Percentiles rank a stretch among this genome's conserved stretches.
phyloP scores from a whole-genome alignment of 2,888 invertebrate genomes.

The Platerodrilus igneus region DNA sequence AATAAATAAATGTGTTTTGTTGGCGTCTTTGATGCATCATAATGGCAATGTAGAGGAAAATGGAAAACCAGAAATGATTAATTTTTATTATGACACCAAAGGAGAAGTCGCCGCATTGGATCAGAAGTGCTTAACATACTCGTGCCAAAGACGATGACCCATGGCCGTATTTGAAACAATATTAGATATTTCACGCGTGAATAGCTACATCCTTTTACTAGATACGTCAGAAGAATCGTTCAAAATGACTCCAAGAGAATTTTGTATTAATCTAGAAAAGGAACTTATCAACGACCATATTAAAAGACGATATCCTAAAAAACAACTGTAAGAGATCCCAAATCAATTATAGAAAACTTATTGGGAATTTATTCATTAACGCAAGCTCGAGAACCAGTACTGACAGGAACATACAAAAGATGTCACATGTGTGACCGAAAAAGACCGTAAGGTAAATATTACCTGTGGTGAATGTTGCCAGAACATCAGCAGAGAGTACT shows the following conservation, averaged over 20 bases:
- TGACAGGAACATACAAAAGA: background rate
- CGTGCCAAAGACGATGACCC: background rate
- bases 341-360: background rate
- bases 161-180: slow-evolving; percentile 8
- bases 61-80: slow-evolving; percentile 8
- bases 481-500: background rate
- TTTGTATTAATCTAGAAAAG: no score
- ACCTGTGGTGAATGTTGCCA: background rate
- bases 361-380: background rate
- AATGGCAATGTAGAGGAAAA: slow-evolving; percentile 8
- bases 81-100: slow-evolving; percentile 12
- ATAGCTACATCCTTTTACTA: slow-evolving; percentile 7
- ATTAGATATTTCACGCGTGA: slow-evolving; percentile 9
- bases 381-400: background rate
- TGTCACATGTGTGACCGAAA: background rate
- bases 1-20: slow-evolving; percentile 6
- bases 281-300: no score
- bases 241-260: slow-evolving; percentile 6
- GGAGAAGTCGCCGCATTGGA: slow-evolving; percentile 4
- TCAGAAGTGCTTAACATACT: slow-evolving; percentile 5
- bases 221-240: slow-evolving; percentile 2
- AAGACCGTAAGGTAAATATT: no score
- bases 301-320: background rate
- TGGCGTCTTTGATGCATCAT: slow-evolving; percentile 6
- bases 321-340: background rate